Conservation (phyloP, 2,888 invertebrate genomes). For the Lacanobia oleracea region DNA sequence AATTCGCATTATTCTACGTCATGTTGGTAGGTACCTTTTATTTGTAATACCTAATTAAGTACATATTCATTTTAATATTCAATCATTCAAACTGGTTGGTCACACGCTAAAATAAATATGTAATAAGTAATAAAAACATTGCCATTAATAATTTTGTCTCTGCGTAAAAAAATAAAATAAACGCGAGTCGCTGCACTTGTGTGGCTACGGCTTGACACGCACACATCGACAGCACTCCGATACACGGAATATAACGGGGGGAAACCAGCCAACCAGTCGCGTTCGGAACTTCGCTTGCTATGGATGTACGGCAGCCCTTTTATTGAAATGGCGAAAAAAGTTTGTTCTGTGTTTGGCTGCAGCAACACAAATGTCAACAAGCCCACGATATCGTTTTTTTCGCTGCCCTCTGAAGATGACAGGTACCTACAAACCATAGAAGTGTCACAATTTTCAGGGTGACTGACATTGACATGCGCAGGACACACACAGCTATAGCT, state of each 20-base stretch:
- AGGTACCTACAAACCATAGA: conserved; percentile 15
- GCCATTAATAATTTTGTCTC: too few species aligned
- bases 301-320: conserved; percentile 7
- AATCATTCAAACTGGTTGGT: not conserved
- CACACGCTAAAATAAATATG: not conserved
- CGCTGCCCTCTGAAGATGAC: conserved; percentile 45
- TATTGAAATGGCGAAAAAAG: conserved; percentile 44
- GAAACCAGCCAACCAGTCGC: conserved; percentile 49
- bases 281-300: conserved; percentile 15
- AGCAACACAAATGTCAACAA: conserved; percentile 41
- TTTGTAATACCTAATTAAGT: not conserved
- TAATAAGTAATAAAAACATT: not conserved
- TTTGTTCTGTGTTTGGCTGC: conserved; percentile 41
- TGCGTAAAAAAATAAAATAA: not conserved
- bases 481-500: not conserved
- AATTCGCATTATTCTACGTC: not conserved
- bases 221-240: conserved; percentile 13
- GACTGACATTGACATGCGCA: not conserved
- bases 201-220: conserved; percentile 15
- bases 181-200: not conserved
- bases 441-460: not conserved
- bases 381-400: conserved; percentile 49
- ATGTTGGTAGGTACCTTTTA: not conserved
- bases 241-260: conserved; percentile 44
- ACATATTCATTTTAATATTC: not conserved